Percentiles rank a stretch among this genome's conserved stretches.
Evolutionary conservation across 2,888 invertebrate genomes (phyloP).

Genomic region (Entomobrya proxima): DNA sequence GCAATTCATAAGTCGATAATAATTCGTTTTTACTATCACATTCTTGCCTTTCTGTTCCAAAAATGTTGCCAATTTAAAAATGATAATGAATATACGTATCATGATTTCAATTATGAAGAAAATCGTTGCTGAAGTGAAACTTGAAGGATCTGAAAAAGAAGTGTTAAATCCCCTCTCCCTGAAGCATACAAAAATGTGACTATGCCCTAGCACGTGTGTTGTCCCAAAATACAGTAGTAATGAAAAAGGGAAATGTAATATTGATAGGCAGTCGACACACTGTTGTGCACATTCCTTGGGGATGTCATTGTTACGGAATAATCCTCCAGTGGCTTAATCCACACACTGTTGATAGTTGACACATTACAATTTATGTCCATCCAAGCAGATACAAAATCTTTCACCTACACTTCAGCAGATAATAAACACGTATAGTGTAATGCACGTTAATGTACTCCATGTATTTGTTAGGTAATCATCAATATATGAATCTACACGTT

Average conservation of each 20-base stretch:
- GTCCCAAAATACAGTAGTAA: slow-evolving; percentile 40
- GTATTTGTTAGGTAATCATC: not conserved
- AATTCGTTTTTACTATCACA: too few relatives aligned
- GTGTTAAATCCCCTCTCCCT: not conserved
- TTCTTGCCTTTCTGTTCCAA: too few relatives aligned
- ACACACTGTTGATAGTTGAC: slow-evolving; percentile 45
- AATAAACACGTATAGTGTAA: not conserved
- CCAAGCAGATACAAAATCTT: slow-evolving; percentile 29
- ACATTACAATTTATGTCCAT: slow-evolving; percentile 45
- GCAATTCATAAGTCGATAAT: too few relatives aligned
- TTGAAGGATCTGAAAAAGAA: not conserved
- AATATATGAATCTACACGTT: slow-evolving; percentile 11
- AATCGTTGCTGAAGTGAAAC: not conserved
- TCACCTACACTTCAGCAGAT: slow-evolving; percentile 49
- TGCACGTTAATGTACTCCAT: not conserved
- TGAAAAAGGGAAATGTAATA: slow-evolving; percentile 46
- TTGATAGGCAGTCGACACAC: slow-evolving; percentile 32
- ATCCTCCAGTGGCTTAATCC: slow-evolving; percentile 58
- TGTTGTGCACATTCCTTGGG: slow-evolving; percentile 54
- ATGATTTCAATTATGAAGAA: not conserved
- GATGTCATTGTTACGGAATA: slow-evolving; percentile 50
- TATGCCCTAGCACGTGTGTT: slow-evolving; percentile 54
- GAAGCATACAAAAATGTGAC: not conserved
- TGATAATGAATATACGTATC: too few relatives aligned
- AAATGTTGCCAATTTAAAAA: too few relatives aligned